These are phyloP conservation scores for Strix uralensis DNA, from an alignment of 2,113 vertebrate genomes.

Conservation along the genomic window DNA sequence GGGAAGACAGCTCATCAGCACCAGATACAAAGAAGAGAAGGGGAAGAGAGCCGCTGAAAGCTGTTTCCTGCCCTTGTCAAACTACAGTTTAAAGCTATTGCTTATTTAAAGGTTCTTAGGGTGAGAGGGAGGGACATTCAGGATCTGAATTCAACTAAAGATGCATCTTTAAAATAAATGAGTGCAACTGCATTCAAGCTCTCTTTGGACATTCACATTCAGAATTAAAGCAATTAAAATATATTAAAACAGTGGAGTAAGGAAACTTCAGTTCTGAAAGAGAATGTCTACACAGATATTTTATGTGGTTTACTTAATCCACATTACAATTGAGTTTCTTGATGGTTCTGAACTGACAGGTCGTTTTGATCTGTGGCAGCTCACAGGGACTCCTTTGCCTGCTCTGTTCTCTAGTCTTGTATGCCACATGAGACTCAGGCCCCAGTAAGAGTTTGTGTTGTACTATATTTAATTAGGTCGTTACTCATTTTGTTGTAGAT, in stretches of 20 bases:
- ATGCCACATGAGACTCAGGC: neutral
- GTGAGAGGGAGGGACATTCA: neutral
- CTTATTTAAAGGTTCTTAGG: neutral
- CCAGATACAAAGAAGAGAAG: neutral
- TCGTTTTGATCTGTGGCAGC: neutral
- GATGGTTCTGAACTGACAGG: neutral
- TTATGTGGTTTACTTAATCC: neutral
- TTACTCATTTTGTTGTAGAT: slow-evolving; percentile 46
- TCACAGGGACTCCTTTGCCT: neutral
- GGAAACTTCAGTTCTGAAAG: neutral
- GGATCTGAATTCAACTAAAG: neutral
- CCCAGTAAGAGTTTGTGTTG: neutral
- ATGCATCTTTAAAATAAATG: neutral
- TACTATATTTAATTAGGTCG: slow-evolving; percentile 27
- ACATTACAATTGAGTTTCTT: neutral
- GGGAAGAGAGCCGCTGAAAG: neutral
- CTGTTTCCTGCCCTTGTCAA: neutral
- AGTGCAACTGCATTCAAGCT: neutral
- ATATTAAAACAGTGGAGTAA: neutral
- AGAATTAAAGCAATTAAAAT: neutral
- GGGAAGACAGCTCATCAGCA: neutral
- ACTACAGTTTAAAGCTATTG: neutral
- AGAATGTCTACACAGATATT: neutral
- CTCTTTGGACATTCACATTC: neutral
- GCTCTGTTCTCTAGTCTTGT: neutral